These are phyloP conservation scores for Pangasianodon gigas DNA, from an alignment of 2,113 vertebrate genomes.

Conservation along the genomic window DNA sequence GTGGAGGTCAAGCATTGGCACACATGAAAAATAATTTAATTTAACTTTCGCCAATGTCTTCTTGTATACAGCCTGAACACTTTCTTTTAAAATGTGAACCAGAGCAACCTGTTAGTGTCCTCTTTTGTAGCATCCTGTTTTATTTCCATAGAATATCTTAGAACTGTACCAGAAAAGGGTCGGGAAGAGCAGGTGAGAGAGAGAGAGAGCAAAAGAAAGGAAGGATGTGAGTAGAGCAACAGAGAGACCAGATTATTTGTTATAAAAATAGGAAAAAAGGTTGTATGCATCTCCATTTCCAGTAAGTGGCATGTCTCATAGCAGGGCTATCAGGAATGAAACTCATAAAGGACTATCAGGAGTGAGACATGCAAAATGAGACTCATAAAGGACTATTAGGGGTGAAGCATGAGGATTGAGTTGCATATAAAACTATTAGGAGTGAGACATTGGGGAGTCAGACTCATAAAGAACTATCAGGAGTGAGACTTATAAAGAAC, in stretches of 20 bases:
- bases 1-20: constrained; percentile 22
- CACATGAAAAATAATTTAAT: constrained; percentile 24
- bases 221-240: not conserved
- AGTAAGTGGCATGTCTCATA: not conserved
- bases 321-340: not conserved
- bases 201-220: not conserved
- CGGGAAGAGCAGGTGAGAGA: not conserved
- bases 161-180: constrained; percentile 10
- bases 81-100: constrained; percentile 27
- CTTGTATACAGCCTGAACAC: constrained; percentile 12
- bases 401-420: not conserved
- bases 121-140: constrained; percentile 19
- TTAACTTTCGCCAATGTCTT: constrained; percentile 9
- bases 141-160: constrained; percentile 25
- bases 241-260: constrained; percentile 9
- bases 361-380: not conserved
- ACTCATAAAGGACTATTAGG: not conserved
- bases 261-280: not conserved
- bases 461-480: not conserved
- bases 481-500: not conserved
- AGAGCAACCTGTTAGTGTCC: not conserved
- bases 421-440: not conserved
- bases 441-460: not conserved
- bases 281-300: not conserved
- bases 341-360: not conserved